Percentiles rank a stretch among this genome's conserved stretches.
Conservation (phyloP, 2,113 vertebrate genomes). For the Channa argus region DNA sequence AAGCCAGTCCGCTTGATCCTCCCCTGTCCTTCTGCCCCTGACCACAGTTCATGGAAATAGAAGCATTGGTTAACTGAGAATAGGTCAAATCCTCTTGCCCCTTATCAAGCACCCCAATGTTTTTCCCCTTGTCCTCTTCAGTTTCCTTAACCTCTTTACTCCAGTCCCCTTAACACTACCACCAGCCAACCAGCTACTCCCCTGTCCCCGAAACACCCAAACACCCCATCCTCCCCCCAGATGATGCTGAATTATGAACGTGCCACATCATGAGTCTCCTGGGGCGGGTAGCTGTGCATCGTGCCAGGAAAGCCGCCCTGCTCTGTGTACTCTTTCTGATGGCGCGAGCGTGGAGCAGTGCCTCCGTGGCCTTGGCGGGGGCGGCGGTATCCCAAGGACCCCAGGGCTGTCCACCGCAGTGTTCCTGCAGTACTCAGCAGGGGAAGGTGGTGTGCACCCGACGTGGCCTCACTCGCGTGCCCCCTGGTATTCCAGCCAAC, state of each 20-base stretch:
- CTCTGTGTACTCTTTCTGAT: slow-evolving; percentile 93
- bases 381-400: slow-evolving; percentile 87
- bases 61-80: slow-evolving; percentile 85
- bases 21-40: slow-evolving; percentile 47
- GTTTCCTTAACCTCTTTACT: slow-evolving; percentile 43
- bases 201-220: slow-evolving; percentile 46
- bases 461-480: slow-evolving; percentile 91
- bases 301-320: slow-evolving; percentile 94
- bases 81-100: slow-evolving; percentile 81
- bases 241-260: slow-evolving; percentile 99
- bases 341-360: slow-evolving; percentile 89
- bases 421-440: slow-evolving; percentile 98
- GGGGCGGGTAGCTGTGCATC: slow-evolving; percentile 97
- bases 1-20: slow-evolving; percentile 32
- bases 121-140: slow-evolving; percentile 43
- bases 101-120: slow-evolving; percentile 53
- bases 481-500: slow-evolving; percentile 94
- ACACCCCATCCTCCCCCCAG: slow-evolving; percentile 80
- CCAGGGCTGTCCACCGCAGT: slow-evolving; percentile 94
- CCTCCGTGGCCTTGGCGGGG: slow-evolving; percentile 84
- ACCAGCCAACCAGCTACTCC: slow-evolving; percentile 50
- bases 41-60: slow-evolving; percentile 82
- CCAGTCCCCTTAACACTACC: slow-evolving; percentile 51
- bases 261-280: slow-evolving; percentile 99
- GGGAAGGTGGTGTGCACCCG: slow-evolving; percentile 99